Evolutionary conservation across 2,113 vertebrate species (phyloP), one percentile per base, ranked within the genome.

Genomic region (Corvus moneduloides): DNA sequence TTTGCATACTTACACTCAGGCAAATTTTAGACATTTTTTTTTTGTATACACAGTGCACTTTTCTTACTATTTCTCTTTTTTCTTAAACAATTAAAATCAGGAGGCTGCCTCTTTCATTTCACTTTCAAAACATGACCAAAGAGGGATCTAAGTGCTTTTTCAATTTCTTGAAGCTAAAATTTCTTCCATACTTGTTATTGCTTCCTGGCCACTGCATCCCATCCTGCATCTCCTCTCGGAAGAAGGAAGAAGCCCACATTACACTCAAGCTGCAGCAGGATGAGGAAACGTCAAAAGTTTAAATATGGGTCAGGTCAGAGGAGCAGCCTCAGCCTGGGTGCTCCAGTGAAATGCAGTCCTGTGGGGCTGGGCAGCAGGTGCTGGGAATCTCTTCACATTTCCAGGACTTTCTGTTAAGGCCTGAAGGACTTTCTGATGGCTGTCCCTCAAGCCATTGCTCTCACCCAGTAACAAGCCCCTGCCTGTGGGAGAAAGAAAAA

Each of bases 61-160:
- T 95, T 89, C 87, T 88, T 78, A 48, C 55, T 92, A 81, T 92
- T 96, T 87, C 89, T 91, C 63, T 88, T 94, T 90, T 96, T 95
- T 91, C 90, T 96, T 96, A 93, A 97, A 97, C 94, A 97, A 84
- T 97, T 95, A 94, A 93, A 97, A 95, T 89, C 88, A 90, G 73
- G 93, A 93, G 74, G 80, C 96, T 97, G 39, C 67, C 94, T 82
- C 78, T 94, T 96, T 95, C 54, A 2, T 87, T 97, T 97, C 1
- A 1, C 89, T 97, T 96, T 96, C 91, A 97, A 96, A 96, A 96
- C 95, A 90, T 87, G 78, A 94, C 95, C 96, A 96, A 97, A 97
- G 94, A 96, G 84, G 97, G 90, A 86, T 80, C 83, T 82, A 83
- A 77, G 79, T 94, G 76, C 41, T 80, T 95, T 87, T 88, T 95